Conservation (phyloP, 1,140 invertebrate species). For the Calephelis nemesis region DNA sequence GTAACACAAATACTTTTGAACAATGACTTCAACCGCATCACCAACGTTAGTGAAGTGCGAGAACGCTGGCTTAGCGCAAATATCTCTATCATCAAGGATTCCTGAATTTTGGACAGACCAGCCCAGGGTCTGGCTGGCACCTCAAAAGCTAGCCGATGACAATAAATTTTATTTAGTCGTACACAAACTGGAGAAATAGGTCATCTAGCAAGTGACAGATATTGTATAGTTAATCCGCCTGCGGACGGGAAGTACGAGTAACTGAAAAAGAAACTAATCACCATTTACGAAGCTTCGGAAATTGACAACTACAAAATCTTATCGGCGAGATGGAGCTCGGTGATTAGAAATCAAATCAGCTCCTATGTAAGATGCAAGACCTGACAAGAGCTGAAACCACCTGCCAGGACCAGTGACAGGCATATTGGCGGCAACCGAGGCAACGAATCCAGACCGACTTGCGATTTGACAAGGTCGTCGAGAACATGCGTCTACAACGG, state of each 20-base stretch:
- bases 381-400: slow-evolving; percentile 18
- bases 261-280: slow-evolving; percentile 16
- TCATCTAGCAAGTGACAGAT: neutral
- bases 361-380: slow-evolving; percentile 29
- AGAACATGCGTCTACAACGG: too few relatives aligned
- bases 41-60: too few relatives aligned
- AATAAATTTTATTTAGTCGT: neutral
- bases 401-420: too few relatives aligned
- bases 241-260: slow-evolving; percentile 11
- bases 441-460: too few relatives aligned
- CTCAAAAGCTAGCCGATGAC: neutral
- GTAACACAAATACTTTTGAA: too few relatives aligned
- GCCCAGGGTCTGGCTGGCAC: neutral
- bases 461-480: too few relatives aligned
- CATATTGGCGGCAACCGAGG: too few relatives aligned
- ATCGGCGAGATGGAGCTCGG: slow-evolving; percentile 30
- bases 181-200: neutral
- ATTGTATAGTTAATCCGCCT: neutral
- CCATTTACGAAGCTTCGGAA: slow-evolving; percentile 25
- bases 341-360: slow-evolving; percentile 30
- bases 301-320: slow-evolving; percentile 24
- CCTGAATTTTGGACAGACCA: slow-evolving; percentile 21
- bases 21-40: too few relatives aligned
- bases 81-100: neutral
- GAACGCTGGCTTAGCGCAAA: too few relatives aligned